A percentile compares a stretch with the other conserved stretches of the same genome.
These are phyloP conservation scores for Amblyornis subalaris DNA, from an alignment of 2,113 vertebrate genomes.

Conservation along the genomic window DNA sequence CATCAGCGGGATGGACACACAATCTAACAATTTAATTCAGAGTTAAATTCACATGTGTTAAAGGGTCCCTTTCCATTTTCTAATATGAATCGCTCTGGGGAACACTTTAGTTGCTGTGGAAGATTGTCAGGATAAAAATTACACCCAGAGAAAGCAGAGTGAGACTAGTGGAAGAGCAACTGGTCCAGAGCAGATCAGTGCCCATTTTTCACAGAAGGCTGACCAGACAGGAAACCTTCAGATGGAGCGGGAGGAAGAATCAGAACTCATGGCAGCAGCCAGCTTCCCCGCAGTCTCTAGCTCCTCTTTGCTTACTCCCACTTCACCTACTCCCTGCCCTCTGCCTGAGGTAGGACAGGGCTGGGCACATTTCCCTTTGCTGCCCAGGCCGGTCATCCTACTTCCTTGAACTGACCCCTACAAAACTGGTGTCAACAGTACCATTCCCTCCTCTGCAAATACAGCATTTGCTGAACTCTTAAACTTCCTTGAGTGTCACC, in stretches of 20 bases:
- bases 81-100: neutral
- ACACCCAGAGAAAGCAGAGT: neutral
- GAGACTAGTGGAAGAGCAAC: neutral
- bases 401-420: neutral
- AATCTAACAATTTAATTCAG: neutral
- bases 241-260: neutral
- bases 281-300: neutral
- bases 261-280: neutral
- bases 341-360: neutral
- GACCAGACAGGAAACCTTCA: rapidly evolving
- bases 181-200: neutral
- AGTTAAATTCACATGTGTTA: neutral
- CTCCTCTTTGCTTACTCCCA: neutral
- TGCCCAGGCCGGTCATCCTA: neutral
- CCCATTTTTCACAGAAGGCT: neutral
- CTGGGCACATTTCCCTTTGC: neutral
- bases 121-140: neutral
- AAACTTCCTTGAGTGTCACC: neutral
- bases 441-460: neutral
- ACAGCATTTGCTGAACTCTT: neutral
- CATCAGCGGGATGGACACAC: neutral
- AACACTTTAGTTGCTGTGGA: neutral
- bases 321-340: neutral
- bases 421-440: neutral
- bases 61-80: neutral